Evolutionary conservation across 1,140 invertebrate species (phyloP).

Genomic region (Ruditapes philippinarum): DNA sequence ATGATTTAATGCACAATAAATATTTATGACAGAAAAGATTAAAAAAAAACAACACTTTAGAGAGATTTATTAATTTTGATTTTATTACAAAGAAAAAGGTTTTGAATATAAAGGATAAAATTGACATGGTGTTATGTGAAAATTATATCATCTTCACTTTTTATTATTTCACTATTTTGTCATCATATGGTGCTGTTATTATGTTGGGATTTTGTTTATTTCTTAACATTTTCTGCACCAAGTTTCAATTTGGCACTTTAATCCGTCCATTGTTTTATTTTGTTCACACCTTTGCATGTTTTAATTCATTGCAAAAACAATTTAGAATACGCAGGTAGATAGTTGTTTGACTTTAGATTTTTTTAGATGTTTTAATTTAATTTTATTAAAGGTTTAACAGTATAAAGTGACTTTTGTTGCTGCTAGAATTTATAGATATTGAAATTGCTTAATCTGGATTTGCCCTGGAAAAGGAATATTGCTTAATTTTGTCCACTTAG

Average conservation of each 20-base stretch:
- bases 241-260: slow-evolving; percentile 17
- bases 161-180: not conserved
- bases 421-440: slow-evolving; percentile 16
- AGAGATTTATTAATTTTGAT: no score
- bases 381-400: no score
- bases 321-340: slow-evolving; percentile 32
- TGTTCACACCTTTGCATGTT: not conserved
- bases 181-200: not conserved
- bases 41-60: no score
- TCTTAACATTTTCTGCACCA: slow-evolving; percentile 14
- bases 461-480: not conserved
- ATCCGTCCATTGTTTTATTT: not conserved
- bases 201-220: slow-evolving; percentile 1
- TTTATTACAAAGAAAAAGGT: no score
- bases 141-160: not conserved
- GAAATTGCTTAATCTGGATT: not conserved
- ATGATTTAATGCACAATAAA: no score
- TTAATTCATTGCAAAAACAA: not conserved
- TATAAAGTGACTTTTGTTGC: no score
- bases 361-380: slow-evolving; percentile 20
- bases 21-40: no score
- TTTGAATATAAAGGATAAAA: no score
- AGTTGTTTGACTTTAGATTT: slow-evolving; percentile 30
- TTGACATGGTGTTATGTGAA: not conserved
- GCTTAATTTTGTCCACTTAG: no score